These are phyloP conservation scores for Triplophysa rosa DNA, from an alignment of 2,113 vertebrate species.

Conservation along the genomic window DNA sequence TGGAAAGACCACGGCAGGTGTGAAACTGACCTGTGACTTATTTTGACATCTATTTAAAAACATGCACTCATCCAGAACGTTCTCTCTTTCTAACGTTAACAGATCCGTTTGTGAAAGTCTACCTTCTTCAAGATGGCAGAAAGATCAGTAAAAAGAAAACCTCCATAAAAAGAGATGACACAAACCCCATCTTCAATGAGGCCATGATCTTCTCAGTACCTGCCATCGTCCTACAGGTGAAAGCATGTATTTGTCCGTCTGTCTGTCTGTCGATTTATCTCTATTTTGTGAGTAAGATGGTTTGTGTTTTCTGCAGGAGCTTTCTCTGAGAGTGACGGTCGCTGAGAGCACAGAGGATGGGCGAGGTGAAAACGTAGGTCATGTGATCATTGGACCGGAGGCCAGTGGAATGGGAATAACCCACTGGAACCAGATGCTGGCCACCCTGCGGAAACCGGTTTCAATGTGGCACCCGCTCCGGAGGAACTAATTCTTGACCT, in stretches of 20 bases:
- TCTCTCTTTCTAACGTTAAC: neutral
- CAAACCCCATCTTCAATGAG: constrained; percentile 96
- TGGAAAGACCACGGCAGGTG: constrained; percentile 87
- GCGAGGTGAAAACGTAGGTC: constrained; percentile 87
- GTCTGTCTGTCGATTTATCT: neutral
- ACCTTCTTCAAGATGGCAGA: constrained; percentile 93
- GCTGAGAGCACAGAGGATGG: constrained; percentile 89
- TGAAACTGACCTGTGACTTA: constrained; percentile 42
- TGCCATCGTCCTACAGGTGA: constrained; percentile 89
- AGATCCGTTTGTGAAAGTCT: constrained; percentile 99
- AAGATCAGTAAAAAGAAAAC: constrained; percentile 99
- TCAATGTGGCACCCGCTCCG: constrained; percentile 97
- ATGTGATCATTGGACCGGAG: constrained; percentile 91
- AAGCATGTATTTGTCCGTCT: rapidly evolving
- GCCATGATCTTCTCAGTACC: constrained; percentile 99
- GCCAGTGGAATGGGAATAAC: constrained; percentile 93
- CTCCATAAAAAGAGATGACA: constrained; percentile 88
- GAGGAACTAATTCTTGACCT: constrained; percentile 74
- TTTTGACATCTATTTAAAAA: neutral
- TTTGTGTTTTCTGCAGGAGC: constrained; percentile 74
- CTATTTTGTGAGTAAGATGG: too few relatives aligned
- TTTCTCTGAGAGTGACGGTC: constrained; percentile 92
- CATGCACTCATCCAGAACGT: neutral
- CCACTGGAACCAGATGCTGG: constrained; percentile 99
- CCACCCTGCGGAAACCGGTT: constrained; percentile 91